Evolutionary conservation across 2,113 vertebrate genomes (phyloP).

Genomic region (Oncorhynchus masou): DNA sequence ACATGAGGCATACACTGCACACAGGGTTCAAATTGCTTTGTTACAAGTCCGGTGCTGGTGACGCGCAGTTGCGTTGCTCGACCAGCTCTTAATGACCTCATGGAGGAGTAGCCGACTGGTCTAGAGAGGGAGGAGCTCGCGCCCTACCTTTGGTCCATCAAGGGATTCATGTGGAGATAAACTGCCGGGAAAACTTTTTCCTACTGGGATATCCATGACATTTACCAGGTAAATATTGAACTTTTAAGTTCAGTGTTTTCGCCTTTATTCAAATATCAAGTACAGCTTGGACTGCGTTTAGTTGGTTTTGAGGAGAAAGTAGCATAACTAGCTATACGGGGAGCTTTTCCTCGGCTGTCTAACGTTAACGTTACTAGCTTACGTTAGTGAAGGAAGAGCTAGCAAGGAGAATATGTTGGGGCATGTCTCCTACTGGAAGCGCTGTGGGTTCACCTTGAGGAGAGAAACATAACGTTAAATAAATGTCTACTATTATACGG

Average conservation of each 20-base stretch:
- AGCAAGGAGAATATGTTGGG: constrained; percentile 52
- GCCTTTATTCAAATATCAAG: neutral
- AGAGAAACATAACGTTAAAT: too few relatives aligned
- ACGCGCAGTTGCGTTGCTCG: constrained; percentile 21
- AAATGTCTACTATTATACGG: too few relatives aligned
- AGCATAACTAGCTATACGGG: too few relatives aligned
- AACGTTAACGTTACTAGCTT: neutral
- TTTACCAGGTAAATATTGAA: constrained; percentile 62
- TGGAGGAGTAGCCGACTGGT: constrained; percentile 8
- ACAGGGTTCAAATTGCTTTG: constrained; percentile 3
- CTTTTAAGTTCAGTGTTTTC: neutral
- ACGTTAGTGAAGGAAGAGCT: constrained; percentile 13
- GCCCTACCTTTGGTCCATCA: constrained; percentile 53
- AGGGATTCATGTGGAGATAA: constrained; percentile 62
- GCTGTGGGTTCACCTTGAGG: neutral
- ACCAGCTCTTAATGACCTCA: constrained; percentile 61
- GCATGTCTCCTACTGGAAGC: constrained; percentile 52
- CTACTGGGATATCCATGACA: constrained; percentile 62
- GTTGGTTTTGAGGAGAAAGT: constrained; percentile 6
- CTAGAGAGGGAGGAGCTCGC: constrained; percentile 57
- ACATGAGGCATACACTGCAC: constrained; percentile 41
- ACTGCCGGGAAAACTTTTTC: constrained; percentile 51
- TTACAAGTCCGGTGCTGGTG: constrained; percentile 5
- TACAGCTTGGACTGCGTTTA: neutral
- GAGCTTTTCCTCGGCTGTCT: constrained; percentile 9